These are phyloP conservation scores for Alethe castanea DNA, from an alignment of 2,113 vertebrate genomes.

Conservation along the genomic window DNA sequence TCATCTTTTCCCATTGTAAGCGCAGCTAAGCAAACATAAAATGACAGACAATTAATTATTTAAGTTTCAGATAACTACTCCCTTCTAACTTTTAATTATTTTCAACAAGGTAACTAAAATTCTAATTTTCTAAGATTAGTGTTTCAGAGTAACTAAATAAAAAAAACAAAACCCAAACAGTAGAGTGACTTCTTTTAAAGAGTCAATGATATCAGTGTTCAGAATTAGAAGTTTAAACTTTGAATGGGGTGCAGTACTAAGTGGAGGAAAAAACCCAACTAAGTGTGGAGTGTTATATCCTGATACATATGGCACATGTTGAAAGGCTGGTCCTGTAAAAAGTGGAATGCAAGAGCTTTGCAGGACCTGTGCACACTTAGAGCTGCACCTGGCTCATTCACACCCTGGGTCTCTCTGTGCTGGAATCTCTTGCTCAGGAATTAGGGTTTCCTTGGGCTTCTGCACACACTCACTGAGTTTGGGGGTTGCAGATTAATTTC, in stretches of 20 bases:
- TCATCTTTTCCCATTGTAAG: no score
- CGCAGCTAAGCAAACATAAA: no score
- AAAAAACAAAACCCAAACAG: background rate
- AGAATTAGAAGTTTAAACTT: background rate
- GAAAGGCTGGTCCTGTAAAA: background rate
- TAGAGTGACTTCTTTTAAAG: background rate
- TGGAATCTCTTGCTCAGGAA: background rate
- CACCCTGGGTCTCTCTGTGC: background rate
- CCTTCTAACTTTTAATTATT: no score
- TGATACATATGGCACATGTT: background rate
- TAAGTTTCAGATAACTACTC: no score
- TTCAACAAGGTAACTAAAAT: no score
- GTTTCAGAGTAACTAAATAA: background rate
- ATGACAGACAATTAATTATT: no score
- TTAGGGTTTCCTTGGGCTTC: background rate
- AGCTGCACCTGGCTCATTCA: background rate
- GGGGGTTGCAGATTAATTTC: background rate
- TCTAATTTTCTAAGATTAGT: no score
- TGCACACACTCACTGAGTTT: fast-evolving
- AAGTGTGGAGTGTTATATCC: background rate
- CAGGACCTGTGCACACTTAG: background rate
- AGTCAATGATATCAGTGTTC: background rate
- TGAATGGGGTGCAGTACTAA: background rate
- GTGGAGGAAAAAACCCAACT: background rate
- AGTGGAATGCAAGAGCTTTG: background rate